Evolutionary conservation across 1,140 invertebrate species (phyloP).

Genomic region (Solenopsis invicta): DNA sequence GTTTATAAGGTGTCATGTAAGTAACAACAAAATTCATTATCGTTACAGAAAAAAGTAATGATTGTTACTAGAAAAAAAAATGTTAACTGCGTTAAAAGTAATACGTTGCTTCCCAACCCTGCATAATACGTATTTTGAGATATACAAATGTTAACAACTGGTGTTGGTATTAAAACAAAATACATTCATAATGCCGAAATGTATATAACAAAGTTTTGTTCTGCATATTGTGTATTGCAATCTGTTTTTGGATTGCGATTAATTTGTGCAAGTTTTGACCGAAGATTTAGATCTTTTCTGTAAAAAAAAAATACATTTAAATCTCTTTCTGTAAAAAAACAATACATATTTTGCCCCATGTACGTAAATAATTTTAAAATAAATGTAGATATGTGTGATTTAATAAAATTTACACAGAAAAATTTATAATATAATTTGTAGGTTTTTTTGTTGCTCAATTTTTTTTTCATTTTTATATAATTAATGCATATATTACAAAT

Average conservation of each 20-base stretch:
- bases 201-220: slow-evolving; percentile 23
- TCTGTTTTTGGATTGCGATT: neutral
- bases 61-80: too few relatives aligned
- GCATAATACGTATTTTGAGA: slow-evolving; percentile 3
- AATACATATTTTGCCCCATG: neutral
- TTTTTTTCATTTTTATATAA: neutral
- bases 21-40: too few relatives aligned
- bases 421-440: neutral
- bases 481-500: slow-evolving; percentile 1
- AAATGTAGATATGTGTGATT: slow-evolving; percentile 22
- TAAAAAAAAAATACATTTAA: neutral
- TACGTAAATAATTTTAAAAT: slow-evolving; percentile 25
- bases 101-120: too few relatives aligned
- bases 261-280: neutral
- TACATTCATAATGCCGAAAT: neutral
- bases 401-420: slow-evolving; percentile 46
- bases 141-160: neutral
- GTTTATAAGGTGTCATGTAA: too few relatives aligned
- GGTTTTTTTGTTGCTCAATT: neutral
- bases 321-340: too few relatives aligned
- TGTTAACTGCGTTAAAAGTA: too few relatives aligned
- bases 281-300: neutral
- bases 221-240: neutral
- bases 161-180: neutral
- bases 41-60: too few relatives aligned